Evolutionary conservation across 2,888 invertebrate genomes (phyloP).

Genomic region (Pilophorus perplexus): DNA sequence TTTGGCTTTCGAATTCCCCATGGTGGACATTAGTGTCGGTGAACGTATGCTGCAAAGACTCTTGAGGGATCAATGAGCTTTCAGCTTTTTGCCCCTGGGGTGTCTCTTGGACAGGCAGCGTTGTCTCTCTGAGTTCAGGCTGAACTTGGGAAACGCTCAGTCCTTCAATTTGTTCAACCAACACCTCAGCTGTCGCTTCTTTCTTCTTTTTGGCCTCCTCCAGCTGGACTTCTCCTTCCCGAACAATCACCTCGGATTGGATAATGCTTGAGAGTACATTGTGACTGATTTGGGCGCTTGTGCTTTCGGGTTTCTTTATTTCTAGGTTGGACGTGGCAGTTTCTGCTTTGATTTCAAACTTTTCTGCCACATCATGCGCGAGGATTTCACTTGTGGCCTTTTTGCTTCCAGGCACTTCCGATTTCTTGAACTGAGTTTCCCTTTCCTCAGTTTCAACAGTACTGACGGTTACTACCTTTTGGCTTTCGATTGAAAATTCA

Average conservation of each 20-base stretch:
- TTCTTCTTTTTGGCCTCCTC: slow-evolving; percentile 50
- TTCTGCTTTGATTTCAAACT: slow-evolving; percentile 55
- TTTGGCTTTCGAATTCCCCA: slow-evolving; percentile 38
- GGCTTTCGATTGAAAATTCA: slow-evolving; percentile 47
- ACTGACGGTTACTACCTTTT: slow-evolving; percentile 46
- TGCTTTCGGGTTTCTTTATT: slow-evolving; percentile 53
- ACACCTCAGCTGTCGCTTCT: slow-evolving; percentile 52
- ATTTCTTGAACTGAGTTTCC: slow-evolving; percentile 51
- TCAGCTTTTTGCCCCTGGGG: slow-evolving; percentile 49
- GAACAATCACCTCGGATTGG: slow-evolving; percentile 50
- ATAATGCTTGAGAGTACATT: slow-evolving; percentile 52
- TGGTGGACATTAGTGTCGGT: slow-evolving; percentile 47
- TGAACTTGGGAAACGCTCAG: slow-evolving; percentile 52
- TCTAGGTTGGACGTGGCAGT: slow-evolving; percentile 55
- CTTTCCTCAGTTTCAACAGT: slow-evolving; percentile 51
- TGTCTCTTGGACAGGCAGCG: slow-evolving; percentile 46
- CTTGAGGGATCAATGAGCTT: slow-evolving; percentile 47
- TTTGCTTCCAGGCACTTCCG: slow-evolving; percentile 45
- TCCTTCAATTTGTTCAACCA: slow-evolving; percentile 57
- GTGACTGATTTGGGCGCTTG: slow-evolving; percentile 53
- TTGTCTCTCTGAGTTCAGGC: slow-evolving; percentile 51
- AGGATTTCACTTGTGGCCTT: slow-evolving; percentile 48
- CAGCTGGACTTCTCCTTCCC: slow-evolving; percentile 50
- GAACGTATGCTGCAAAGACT: slow-evolving; percentile 49
- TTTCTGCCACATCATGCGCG: slow-evolving; percentile 56